These are phyloP conservation scores for Synodontis membranacea DNA, from an alignment of 2,113 vertebrate genomes.

Conservation along the genomic window DNA sequence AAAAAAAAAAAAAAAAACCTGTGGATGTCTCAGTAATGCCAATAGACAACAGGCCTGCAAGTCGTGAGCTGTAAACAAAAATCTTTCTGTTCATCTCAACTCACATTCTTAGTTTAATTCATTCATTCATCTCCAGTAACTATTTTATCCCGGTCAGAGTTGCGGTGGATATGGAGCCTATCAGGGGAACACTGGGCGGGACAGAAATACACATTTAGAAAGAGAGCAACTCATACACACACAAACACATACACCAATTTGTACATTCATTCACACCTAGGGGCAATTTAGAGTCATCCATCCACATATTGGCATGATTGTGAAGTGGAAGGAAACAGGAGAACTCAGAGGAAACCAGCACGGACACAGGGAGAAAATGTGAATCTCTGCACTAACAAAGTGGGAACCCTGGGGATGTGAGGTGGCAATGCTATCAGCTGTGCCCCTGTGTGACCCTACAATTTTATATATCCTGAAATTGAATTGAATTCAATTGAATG, in stretches of 20 bases:
- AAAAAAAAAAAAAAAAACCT: background rate
- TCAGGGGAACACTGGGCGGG: background rate
- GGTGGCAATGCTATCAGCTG: background rate
- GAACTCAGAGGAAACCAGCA: background rate
- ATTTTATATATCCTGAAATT: background rate
- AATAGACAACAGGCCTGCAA: conserved; percentile 4
- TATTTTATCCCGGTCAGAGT: background rate
- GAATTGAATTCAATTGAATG: background rate
- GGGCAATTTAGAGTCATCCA: background rate
- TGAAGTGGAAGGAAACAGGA: background rate
- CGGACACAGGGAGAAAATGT: background rate
- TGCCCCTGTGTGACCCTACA: background rate
- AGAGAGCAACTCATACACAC: background rate
- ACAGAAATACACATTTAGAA: conserved; percentile 6
- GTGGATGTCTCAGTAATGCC: background rate
- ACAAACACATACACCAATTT: background rate
- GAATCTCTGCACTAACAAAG: background rate
- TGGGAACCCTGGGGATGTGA: background rate
- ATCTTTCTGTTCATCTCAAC: background rate
- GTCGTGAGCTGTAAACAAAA: conserved; percentile 6
- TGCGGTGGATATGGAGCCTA: background rate
- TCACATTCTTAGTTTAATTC: background rate
- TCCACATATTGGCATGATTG: conserved; percentile 9
- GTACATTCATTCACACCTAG: background rate
- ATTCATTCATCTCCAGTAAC: background rate